Evolutionary conservation across 1,140 invertebrate species (phyloP).

Genomic region (Chymomyza costata): DNA sequence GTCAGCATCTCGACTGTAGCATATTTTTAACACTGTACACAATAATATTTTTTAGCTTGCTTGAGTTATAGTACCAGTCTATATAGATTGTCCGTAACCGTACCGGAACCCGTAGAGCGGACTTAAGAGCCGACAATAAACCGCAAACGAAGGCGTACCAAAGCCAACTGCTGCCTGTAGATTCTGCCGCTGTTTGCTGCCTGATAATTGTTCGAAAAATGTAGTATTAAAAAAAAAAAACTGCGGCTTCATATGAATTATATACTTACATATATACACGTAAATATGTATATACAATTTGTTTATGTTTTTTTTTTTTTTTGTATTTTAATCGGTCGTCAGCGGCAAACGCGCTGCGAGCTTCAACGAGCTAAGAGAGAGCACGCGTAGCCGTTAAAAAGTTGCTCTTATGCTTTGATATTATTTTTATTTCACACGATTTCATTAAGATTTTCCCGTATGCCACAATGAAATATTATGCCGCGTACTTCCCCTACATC

Average conservation of each 20-base stretch:
- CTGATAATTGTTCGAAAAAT: slow-evolving; percentile 56
- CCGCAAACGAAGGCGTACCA: slow-evolving; percentile 9
- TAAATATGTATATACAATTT: no score
- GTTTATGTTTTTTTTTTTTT: slow-evolving; percentile 4
- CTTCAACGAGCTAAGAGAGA: slow-evolving; percentile 7
- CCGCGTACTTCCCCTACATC: no score
- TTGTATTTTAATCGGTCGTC: slow-evolving; percentile 46
- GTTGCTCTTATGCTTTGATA: no score
- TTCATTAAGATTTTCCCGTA: slow-evolving; percentile 27
- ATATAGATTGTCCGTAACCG: no score
- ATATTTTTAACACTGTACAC: no score
- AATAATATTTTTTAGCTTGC: no score
- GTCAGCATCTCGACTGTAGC: no score
- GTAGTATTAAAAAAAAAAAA: slow-evolving; percentile 57
- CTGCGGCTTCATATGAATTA: slow-evolving; percentile 38
- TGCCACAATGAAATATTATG: slow-evolving; percentile 3
- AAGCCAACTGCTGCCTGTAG: slow-evolving; percentile 25
- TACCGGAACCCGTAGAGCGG: no score
- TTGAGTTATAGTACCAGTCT: no score
- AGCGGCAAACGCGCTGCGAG: slow-evolving; percentile 21
- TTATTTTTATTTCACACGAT: slow-evolving; percentile 36
- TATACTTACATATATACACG: no score
- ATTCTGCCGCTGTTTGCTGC: slow-evolving; percentile 38
- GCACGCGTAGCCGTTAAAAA: no score
- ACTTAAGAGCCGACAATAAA: no score